Evolutionary conservation across 2,113 vertebrate genomes (phyloP).

Genomic region (Channa maculata): DNA sequence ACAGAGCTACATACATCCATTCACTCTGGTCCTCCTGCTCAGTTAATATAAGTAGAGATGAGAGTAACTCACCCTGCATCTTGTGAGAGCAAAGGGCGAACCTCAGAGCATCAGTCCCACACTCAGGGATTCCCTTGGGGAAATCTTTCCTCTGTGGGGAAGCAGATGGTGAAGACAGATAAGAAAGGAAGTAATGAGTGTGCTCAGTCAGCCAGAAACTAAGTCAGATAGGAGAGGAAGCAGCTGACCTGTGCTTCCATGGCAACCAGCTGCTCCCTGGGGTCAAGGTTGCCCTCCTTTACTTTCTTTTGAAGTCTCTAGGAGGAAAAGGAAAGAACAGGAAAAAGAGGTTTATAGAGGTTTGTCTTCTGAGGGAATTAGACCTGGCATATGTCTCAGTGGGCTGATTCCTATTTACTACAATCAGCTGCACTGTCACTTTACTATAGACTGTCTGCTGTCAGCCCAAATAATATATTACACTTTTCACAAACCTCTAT

Average conservation of each 20-base stretch:
- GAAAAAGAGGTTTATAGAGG: not conserved
- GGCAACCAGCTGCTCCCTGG: conserved; percentile 85
- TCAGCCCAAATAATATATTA: too few relatives aligned
- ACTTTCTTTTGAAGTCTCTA: conserved; percentile 86
- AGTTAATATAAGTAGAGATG: not conserved
- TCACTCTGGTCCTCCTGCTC: not conserved
- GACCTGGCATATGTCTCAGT: not conserved
- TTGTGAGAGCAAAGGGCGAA: conserved; percentile 92
- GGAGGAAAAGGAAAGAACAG: not conserved
- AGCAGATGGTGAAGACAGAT: conserved; percentile 27
- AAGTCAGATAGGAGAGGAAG: not conserved
- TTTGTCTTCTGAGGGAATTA: not conserved
- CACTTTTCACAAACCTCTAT: too few relatives aligned
- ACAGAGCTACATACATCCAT: not conserved
- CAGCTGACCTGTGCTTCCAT: conserved; percentile 88
- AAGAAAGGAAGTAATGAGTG: conserved; percentile 19
- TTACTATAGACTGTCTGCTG: too few relatives aligned
- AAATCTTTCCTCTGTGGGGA: conserved; percentile 87
- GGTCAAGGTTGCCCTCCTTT: conserved; percentile 88
- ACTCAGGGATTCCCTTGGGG: conserved; percentile 89
- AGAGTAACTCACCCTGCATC: conserved; percentile 84
- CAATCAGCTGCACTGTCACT: not conserved
- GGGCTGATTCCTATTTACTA: not conserved
- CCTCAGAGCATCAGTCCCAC: conserved; percentile 90
- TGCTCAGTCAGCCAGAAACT: conserved; percentile 8